Evolutionary conservation across 1,140 invertebrate species (phyloP).

Genomic region (Aphaenogaster rudis): DNA sequence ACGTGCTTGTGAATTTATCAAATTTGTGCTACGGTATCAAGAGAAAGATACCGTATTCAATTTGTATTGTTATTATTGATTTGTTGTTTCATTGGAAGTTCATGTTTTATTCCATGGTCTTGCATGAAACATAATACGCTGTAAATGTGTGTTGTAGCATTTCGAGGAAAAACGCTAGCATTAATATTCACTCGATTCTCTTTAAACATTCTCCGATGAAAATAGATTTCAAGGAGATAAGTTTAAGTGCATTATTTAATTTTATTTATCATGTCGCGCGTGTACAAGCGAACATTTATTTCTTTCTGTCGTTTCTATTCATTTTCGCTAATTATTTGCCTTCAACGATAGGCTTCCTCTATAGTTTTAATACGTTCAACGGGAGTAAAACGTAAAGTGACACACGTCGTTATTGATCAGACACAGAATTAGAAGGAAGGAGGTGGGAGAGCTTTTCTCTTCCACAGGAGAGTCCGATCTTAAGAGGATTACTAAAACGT

Average conservation of each 20-base stretch:
- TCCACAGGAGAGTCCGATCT: slow-evolving; percentile 7
- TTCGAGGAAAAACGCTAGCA: neutral
- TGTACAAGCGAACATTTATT: slow-evolving; percentile 1
- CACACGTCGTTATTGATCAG: slow-evolving; percentile 56
- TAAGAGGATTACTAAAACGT: slow-evolving; percentile 30
- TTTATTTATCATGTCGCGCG: neutral
- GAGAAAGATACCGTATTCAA: neutral
- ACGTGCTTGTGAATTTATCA: slow-evolving; percentile 1
- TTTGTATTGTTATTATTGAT: neutral
- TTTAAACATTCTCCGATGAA: neutral
- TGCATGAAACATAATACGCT: neutral
- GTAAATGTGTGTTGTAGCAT: neutral
- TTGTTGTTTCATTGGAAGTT: neutral
- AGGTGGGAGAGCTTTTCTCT: slow-evolving; percentile 9
- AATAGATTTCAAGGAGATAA: neutral
- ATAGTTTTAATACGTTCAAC: slow-evolving; percentile 12
- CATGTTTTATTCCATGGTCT: neutral
- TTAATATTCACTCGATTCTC: neutral
- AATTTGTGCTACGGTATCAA: neutral
- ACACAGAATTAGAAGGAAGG: neutral
- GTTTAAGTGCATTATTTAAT: neutral
- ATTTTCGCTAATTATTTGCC: slow-evolving; percentile 1
- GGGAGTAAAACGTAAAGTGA: slow-evolving; percentile 29
- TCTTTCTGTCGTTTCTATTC: neutral
- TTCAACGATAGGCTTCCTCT: neutral